These are phyloP conservation scores for Pandemis corylana DNA, from an alignment of 2,888 invertebrate genomes.

Conservation along the genomic window DNA sequence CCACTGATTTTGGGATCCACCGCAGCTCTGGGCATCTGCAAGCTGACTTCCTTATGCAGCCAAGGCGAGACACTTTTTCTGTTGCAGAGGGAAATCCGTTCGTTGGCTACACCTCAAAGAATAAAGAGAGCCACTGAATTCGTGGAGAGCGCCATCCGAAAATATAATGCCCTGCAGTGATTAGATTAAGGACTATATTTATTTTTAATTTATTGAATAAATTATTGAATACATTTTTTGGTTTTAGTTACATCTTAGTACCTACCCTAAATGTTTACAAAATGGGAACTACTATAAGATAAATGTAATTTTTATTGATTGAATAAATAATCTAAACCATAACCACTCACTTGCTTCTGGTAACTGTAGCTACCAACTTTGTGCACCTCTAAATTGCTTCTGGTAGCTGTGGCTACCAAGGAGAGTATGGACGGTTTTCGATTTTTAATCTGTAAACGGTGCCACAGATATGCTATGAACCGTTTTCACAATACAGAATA, in stretches of 20 bases:
- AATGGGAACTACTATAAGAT: too few species aligned
- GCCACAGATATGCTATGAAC: too few species aligned
- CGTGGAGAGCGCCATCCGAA: constrained; percentile 81
- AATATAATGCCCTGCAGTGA: constrained; percentile 62
- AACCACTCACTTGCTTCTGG: too few species aligned
- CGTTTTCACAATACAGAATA: too few species aligned
- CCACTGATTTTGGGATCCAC: constrained; percentile 56
- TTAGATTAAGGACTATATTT: constrained; percentile 1
- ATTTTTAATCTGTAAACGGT: too few species aligned
- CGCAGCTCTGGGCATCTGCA: constrained; percentile 80
- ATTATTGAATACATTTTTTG: neutral
- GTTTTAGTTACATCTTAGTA: neutral
- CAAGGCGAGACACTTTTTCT: constrained; percentile 63
- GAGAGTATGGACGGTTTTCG: too few species aligned
- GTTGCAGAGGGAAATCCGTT: constrained; percentile 64
- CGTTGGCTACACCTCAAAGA: constrained; percentile 80
- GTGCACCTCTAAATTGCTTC: too few species aligned
- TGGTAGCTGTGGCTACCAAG: too few species aligned
- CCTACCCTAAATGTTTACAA: too few species aligned
- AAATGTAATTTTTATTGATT: too few species aligned
- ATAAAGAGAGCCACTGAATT: constrained; percentile 78
- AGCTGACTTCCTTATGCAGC: constrained; percentile 82
- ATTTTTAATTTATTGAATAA: constrained; percentile 26
- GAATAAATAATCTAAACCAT: too few species aligned
- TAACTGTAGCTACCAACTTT: too few species aligned